A percentile compares a stretch with the other conserved stretches of the same genome.
Conservation (phyloP, 1,140 invertebrate genomes). For the Tetraneura akinire region DNA sequence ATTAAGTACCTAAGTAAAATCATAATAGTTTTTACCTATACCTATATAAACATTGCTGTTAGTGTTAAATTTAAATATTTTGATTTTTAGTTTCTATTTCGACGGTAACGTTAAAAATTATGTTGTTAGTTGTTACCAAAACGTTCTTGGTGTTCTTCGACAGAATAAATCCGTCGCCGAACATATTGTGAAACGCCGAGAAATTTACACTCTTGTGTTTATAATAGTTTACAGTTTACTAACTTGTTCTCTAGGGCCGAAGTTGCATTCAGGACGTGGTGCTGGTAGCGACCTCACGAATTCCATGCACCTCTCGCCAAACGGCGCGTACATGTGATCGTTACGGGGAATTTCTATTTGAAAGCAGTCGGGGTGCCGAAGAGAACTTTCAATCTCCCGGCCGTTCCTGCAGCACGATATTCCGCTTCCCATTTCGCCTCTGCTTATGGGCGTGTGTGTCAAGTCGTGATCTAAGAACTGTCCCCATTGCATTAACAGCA, state of each 20-base stretch:
- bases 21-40: no score
- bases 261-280: conserved; percentile 62
- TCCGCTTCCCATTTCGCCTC: conserved; percentile 57
- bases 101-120: no score
- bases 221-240: no score
- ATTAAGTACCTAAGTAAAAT: no score
- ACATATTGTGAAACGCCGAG: no score
- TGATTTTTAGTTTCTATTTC: no score
- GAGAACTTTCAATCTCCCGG: conserved; percentile 59
- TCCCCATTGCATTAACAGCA: conserved; percentile 64
- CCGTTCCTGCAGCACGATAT: conserved; percentile 59
- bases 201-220: no score
- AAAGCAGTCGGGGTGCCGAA: conserved; percentile 65
- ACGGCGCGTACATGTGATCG: conserved; percentile 59
- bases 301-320: conserved; percentile 61
- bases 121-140: no score
- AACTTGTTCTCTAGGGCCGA: conserved; percentile 63
- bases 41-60: no score
- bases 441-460: conserved; percentile 62
- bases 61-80: no score
- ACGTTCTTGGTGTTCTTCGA: no score
- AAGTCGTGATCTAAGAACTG: conserved; percentile 65
- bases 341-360: conserved; percentile 64
- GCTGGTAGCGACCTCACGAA: conserved; percentile 63
- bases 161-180: no score